Conservation (phyloP, 2,797 vertebrate species). For the Mycteria americana region DNA sequence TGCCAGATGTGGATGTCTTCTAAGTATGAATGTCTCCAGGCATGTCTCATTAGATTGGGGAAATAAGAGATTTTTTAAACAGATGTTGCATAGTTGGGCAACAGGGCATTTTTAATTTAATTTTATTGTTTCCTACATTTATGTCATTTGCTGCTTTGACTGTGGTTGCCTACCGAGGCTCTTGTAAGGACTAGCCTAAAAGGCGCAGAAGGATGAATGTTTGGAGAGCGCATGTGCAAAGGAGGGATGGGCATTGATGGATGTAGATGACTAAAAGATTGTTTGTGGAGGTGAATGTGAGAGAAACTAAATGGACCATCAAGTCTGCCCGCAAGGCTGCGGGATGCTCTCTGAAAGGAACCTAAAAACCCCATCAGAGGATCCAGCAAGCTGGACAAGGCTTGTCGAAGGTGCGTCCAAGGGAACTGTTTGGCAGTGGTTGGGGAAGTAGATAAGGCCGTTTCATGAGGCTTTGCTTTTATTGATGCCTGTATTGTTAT, state of each 20-base stretch:
- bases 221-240: rapidly evolving
- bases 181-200: not conserved
- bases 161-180: not conserved
- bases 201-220: not conserved
- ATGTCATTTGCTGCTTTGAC: not conserved
- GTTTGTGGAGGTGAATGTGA: not conserved
- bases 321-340: not conserved
- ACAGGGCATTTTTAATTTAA: not conserved
- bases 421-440: not conserved
- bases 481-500: not conserved
- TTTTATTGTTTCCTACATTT: not conserved
- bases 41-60: not conserved
- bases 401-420: not conserved
- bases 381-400: not conserved
- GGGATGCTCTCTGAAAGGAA: not conserved
- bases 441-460: not conserved
- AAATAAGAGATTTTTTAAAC: not conserved
- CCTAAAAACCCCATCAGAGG: not conserved
- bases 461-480: not conserved
- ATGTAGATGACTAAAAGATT: not conserved
- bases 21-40: not conserved
- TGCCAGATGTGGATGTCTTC: not conserved
- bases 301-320: not conserved
- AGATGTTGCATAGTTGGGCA: not conserved
- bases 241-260: not conserved